These are phyloP conservation scores for Kobus ellipsiprymnus DNA, from an alignment of 2,113 vertebrate species.

Conservation along the genomic window DNA sequence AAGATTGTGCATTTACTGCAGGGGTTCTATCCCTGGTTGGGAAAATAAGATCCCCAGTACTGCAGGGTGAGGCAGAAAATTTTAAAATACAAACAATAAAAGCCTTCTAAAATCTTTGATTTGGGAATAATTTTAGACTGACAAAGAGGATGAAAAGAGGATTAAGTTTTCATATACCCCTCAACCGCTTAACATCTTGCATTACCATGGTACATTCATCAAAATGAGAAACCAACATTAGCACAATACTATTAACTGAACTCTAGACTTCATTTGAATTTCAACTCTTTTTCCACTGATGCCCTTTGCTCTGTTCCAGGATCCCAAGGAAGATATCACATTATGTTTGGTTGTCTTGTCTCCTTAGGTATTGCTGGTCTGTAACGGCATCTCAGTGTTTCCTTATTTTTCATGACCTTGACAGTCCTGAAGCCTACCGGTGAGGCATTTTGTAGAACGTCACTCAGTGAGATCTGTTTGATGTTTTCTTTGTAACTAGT, in stretches of 20 bases:
- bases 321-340: background rate
- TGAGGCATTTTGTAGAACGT: background rate
- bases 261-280: background rate
- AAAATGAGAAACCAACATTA: background rate
- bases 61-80: background rate
- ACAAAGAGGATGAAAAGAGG: background rate
- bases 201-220: background rate
- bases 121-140: background rate
- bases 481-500: background rate
- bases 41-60: background rate
- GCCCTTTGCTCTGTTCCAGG: background rate
- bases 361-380: background rate
- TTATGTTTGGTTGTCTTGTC: background rate
- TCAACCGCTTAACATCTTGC: background rate
- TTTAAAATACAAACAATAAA: background rate
- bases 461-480: background rate
- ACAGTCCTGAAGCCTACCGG: background rate
- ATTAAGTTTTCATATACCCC: background rate
- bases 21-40: background rate
- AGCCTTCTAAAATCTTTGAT: background rate
- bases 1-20: background rate
- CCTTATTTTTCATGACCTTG: background rate
- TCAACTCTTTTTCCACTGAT: background rate
- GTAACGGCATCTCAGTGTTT: background rate
- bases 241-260: background rate